These are phyloP conservation scores for Tenodera sinensis DNA, from an alignment of 2,888 invertebrate genomes.

Conservation along the genomic window DNA sequence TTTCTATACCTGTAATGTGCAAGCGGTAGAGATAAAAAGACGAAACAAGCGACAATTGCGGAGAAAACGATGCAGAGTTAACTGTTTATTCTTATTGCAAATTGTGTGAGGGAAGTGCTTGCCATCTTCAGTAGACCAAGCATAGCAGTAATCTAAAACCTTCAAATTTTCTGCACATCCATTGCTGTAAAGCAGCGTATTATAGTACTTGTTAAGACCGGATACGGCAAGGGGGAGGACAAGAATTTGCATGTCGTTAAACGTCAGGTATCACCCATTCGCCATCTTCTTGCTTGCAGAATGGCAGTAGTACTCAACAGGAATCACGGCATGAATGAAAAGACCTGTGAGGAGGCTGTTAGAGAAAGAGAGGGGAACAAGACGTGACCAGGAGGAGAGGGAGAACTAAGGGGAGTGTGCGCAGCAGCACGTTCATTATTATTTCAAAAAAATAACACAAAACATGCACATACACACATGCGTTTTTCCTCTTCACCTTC, in stretches of 20 bases:
- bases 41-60: no score
- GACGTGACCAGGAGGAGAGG: slow-evolving; percentile 32
- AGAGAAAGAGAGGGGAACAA: slow-evolving; percentile 33
- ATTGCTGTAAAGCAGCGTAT: background rate
- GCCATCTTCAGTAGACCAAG: no score
- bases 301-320: background rate
- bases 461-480: background rate
- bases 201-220: background rate
- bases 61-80: no score
- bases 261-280: background rate
- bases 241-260: no score
- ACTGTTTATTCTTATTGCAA: no score
- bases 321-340: slow-evolving; percentile 1
- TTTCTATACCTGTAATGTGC: no score
- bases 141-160: no score
- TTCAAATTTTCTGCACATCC: no score
- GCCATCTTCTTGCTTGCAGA: background rate
- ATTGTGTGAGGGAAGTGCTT: no score
- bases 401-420: slow-evolving; percentile 31
- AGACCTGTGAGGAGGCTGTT: slow-evolving; percentile 23
- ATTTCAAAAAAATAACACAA: background rate
- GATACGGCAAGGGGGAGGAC: background rate
- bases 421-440: background rate
- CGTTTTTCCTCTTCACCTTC: background rate
- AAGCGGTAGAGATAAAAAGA: no score